A percentile compares a stretch with the other conserved stretches of the same genome.
phyloP scores from a whole-genome alignment of 2,888 invertebrate species.

The Matsumyia berberina region DNA sequence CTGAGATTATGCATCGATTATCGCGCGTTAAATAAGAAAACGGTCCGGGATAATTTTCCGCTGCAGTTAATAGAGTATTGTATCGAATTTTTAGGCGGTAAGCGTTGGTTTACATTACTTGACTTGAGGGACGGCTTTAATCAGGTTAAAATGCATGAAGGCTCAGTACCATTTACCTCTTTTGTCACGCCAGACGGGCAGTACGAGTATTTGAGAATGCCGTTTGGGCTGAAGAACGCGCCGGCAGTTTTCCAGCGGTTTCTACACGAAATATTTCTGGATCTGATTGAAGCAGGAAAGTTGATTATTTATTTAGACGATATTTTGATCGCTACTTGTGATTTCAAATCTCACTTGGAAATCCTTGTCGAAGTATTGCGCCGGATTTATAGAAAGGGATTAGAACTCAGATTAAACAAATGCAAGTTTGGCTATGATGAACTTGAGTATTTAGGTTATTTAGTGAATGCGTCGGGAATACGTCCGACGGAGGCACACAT shows the following conservation, averaged over 20 bases:
- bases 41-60: background rate
- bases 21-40: constrained; percentile 18
- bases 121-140: constrained; percentile 15
- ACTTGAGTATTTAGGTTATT: background rate
- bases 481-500: background rate
- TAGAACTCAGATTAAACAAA: background rate
- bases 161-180: background rate
- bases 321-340: background rate
- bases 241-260: background rate
- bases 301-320: constrained; percentile 4
- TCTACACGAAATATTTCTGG: background rate
- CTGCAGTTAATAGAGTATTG: background rate
- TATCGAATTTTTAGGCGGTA: background rate
- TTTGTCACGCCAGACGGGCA: background rate
- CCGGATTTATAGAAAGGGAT: background rate
- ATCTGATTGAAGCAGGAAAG: background rate
- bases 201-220: background rate
- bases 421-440: background rate
- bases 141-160: background rate
- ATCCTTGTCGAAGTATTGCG: background rate
- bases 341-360: background rate
- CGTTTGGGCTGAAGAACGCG: constrained; percentile 6
- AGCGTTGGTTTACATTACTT: background rate
- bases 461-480: background rate
- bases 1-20: background rate